These are phyloP conservation scores for Leptura quadrifasciata DNA, from an alignment of 2,888 invertebrate species.

Conservation along the genomic window DNA sequence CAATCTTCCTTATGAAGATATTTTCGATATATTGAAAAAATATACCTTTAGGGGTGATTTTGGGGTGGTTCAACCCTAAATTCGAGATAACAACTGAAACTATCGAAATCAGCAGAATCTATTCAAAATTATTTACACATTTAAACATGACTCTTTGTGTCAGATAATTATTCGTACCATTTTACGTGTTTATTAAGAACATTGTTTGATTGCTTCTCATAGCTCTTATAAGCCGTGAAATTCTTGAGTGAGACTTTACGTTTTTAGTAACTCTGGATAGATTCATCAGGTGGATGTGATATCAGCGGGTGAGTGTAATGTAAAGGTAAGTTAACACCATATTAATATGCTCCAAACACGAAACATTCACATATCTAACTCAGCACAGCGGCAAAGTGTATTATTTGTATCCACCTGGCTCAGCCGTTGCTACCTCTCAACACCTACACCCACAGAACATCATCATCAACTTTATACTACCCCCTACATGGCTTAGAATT, in stretches of 20 bases:
- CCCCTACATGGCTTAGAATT: conserved; percentile 57
- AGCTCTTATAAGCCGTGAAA: neutral
- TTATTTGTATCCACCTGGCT: conserved; percentile 55
- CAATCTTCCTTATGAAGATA: no score
- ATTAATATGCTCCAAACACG: conserved; percentile 68
- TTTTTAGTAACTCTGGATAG: conserved; percentile 48
- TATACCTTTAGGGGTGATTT: no score
- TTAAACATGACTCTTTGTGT: no score
- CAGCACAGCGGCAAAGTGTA: conserved; percentile 46
- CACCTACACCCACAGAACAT: conserved; percentile 57
- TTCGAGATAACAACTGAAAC: conserved; percentile 1
- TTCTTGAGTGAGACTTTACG: neutral
- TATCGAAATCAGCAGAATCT: neutral
- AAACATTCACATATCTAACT: conserved; percentile 65
- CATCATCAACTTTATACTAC: conserved; percentile 48
- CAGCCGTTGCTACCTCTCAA: conserved; percentile 52
- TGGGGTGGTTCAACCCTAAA: neutral
- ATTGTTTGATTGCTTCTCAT: no score
- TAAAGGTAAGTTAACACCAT: conserved; percentile 65
- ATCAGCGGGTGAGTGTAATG: conserved; percentile 62
- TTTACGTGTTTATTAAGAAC: no score
- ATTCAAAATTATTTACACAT: no score
- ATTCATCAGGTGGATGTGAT: conserved; percentile 61
- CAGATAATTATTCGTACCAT: no score
- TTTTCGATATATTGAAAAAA: neutral